phyloP scores from a whole-genome alignment of 2,113 vertebrate species.

The Struthidea cinerea region DNA sequence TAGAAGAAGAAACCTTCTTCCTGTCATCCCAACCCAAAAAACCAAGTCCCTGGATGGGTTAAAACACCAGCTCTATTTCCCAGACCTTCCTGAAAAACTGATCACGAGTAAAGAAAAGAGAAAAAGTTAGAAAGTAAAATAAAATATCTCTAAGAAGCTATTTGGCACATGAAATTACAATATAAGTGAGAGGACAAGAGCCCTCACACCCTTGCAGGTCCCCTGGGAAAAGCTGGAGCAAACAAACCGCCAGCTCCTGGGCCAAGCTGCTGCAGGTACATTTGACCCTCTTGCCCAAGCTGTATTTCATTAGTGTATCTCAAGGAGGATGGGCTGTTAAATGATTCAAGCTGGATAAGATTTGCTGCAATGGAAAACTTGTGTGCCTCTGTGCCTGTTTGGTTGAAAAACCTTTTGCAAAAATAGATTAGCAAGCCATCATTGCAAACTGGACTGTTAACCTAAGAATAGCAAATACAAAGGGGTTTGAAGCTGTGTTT shows the following conservation, averaged over 20 bases:
- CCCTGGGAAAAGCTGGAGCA: neutral
- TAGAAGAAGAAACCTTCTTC: neutral
- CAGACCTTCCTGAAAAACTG: neutral
- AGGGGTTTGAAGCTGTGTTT: conserved; percentile 9
- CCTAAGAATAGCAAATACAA: neutral
- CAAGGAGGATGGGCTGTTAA: conserved; percentile 28
- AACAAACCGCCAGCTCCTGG: rapidly evolving
- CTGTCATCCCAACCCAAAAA: neutral
- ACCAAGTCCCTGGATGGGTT: rapidly evolving
- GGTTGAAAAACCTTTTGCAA: neutral
- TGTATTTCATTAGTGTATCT: neutral
- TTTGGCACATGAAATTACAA: neutral
- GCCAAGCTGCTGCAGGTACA: neutral
- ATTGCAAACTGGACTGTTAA: neutral
- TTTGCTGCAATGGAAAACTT: conserved; percentile 33
- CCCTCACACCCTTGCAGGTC: neutral
- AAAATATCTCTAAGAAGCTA: neutral
- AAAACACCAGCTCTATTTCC: neutral
- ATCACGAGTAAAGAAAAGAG: neutral
- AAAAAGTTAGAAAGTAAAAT: neutral
- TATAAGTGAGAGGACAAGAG: neutral
- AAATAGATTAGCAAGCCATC: neutral
- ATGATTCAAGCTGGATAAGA: conserved; percentile 40
- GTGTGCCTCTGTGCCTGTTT: neutral
- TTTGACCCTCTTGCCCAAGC: conserved; percentile 24